phyloP scores from a whole-genome alignment of 2,797 vertebrate species.

The Platyrinchus mystaceus region DNA sequence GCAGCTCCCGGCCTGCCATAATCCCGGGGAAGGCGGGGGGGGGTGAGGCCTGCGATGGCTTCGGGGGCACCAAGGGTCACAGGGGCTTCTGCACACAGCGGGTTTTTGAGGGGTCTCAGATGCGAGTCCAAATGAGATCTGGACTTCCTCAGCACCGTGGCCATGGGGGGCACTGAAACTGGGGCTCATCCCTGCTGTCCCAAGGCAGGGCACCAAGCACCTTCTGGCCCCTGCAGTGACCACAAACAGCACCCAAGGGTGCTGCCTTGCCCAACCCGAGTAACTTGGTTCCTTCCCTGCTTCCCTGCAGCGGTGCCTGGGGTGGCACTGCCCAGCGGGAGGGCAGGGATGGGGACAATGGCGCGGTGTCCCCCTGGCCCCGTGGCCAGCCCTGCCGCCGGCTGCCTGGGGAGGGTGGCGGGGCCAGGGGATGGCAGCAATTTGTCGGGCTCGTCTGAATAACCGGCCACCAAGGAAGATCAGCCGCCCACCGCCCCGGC shows the following conservation, averaged over 20 bases:
- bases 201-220: neutral
- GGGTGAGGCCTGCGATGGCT: fast-evolving
- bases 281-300: neutral
- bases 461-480: conserved; percentile 57
- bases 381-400: neutral
- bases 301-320: neutral
- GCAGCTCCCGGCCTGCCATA: neutral
- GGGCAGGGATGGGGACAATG: neutral
- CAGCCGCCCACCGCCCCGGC: conserved; percentile 18
- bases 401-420: neutral
- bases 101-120: neutral
- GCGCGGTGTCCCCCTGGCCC: fast-evolving
- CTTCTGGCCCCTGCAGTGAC: neutral
- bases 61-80: neutral
- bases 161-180: fast-evolving
- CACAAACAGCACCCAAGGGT: neutral
- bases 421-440: neutral
- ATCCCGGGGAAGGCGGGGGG: neutral
- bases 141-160: neutral
- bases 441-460: conserved; percentile 31
- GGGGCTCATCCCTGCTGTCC: fast-evolving
- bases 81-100: fast-evolving
- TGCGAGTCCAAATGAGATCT: fast-evolving
- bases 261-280: neutral
- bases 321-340: neutral